These are phyloP conservation scores for Cantharis lateralis DNA, from an alignment of 2,888 invertebrate species.

Conservation along the genomic window DNA sequence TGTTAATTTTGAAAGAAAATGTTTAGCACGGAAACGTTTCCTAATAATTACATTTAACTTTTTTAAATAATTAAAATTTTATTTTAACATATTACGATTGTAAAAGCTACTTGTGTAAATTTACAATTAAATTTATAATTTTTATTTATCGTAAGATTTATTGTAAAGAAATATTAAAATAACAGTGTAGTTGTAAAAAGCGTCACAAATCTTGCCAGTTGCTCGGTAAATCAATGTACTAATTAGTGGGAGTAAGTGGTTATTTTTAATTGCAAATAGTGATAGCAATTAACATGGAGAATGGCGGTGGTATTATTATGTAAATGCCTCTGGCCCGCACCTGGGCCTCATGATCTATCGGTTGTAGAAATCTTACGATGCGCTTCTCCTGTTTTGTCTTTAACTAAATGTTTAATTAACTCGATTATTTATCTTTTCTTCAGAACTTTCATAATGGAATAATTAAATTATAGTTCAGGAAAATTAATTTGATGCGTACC, in stretches of 20 bases:
- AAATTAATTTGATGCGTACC: not conserved
- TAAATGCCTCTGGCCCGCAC: conserved; percentile 29
- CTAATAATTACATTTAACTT: not conserved
- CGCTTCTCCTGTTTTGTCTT: conserved; percentile 23
- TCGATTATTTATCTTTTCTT: conserved; percentile 21
- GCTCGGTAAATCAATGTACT: conserved; percentile 40
- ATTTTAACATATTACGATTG: not conserved
- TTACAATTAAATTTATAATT: not conserved
- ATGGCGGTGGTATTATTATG: conserved; percentile 33
- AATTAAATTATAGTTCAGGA: not conserved
- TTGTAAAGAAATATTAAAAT: conserved; percentile 1
- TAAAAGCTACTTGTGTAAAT: not conserved
- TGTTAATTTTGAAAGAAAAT: conserved; percentile 14
- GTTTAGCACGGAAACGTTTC: not conserved
- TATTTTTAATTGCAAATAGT: conserved; percentile 46
- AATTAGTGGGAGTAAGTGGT: conserved; percentile 39
- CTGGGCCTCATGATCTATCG: conserved; percentile 30
- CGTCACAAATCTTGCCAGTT: conserved; percentile 35
- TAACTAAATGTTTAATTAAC: conserved; percentile 23
- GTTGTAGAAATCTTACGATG: conserved; percentile 21
- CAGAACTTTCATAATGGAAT: not conserved
- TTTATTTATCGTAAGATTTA: not conserved
- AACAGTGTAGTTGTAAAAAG: conserved; percentile 33
- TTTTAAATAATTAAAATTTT: not conserved
- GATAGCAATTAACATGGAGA: conserved; percentile 41